A percentile compares a stretch with the other conserved stretches of the same genome.
phyloP scores from a whole-genome alignment of 1,140 invertebrate species.

The Drosophila equinoxialis region DNA sequence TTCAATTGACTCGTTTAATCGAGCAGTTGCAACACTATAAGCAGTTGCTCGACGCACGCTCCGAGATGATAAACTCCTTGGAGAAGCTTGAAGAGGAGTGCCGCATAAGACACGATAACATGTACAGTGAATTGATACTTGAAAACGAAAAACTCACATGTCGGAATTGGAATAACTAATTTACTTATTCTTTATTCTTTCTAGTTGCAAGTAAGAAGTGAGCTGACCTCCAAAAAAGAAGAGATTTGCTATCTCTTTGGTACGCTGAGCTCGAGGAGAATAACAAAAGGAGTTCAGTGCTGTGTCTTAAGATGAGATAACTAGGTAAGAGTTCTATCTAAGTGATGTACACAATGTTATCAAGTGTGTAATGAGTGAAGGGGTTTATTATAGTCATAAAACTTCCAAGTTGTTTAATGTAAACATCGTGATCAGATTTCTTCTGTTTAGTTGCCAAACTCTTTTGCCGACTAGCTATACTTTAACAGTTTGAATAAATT shows the following conservation, averaged over 20 bases:
- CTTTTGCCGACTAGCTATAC: too few relatives aligned
- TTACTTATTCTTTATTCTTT: constrained; percentile 5
- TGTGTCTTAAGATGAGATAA: constrained; percentile 84
- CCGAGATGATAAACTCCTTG: constrained; percentile 50
- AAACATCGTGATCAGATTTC: too few relatives aligned
- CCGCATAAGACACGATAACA: constrained; percentile 37
- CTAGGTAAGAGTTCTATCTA: constrained; percentile 54
- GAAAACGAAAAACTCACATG: constrained; percentile 50
- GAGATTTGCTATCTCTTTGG: constrained; percentile 84
- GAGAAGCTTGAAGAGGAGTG: constrained; percentile 50
- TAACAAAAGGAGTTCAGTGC: constrained; percentile 85
- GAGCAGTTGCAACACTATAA: constrained; percentile 40
- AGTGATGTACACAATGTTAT: constrained; percentile 20
- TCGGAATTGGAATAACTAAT: constrained; percentile 6
- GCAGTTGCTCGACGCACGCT: constrained; percentile 50
- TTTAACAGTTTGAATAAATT: too few relatives aligned
- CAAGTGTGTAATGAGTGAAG: too few relatives aligned
- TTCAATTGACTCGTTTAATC: constrained; percentile 22
- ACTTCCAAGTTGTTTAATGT: too few relatives aligned
- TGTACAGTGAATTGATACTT: constrained; percentile 38
- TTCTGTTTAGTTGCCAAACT: too few relatives aligned
- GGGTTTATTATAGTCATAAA: too few relatives aligned
- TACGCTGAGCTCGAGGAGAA: constrained; percentile 86
- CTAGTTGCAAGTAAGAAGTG: constrained; percentile 83
- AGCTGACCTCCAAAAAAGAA: constrained; percentile 84